These are phyloP conservation scores for Spheniscus humboldti DNA, from an alignment of 2,797 vertebrate genomes.

Conservation along the genomic window DNA sequence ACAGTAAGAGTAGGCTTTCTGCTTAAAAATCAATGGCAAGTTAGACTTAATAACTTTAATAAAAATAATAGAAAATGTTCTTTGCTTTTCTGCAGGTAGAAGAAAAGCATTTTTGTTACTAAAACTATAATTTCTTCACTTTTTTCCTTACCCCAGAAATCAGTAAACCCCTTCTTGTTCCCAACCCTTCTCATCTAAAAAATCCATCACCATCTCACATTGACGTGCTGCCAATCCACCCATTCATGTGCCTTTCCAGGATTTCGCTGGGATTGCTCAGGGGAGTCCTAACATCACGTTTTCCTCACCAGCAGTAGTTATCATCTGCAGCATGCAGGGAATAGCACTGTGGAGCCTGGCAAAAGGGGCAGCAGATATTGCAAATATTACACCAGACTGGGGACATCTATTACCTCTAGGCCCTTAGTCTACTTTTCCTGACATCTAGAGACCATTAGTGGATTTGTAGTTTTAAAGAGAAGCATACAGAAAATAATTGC, in stretches of 20 bases:
- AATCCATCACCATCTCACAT: not conserved
- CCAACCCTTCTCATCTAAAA: not conserved
- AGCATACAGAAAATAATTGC: not conserved
- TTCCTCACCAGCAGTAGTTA: not conserved
- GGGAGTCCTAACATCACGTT: rapidly evolving
- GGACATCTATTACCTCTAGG: not conserved
- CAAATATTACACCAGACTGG: not conserved
- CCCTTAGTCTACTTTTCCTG: not conserved
- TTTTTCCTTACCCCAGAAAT: not conserved
- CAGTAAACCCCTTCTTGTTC: not conserved
- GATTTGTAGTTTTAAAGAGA: not conserved
- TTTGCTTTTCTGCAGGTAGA: not conserved
- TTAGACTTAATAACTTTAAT: not conserved
- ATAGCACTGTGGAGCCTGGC: not conserved
- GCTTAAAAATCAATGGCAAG: constrained; percentile 17
- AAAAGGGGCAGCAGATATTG: not conserved
- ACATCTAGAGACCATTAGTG: not conserved
- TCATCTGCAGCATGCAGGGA: not conserved
- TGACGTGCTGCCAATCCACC: rapidly evolving
- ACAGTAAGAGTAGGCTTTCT: not conserved
- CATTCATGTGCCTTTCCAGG: not conserved
- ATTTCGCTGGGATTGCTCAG: not conserved
- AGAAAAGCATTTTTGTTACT: not conserved
- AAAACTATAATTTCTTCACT: not conserved
- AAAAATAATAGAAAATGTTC: not conserved